Conservation (phyloP, 1,140 invertebrate genomes). For the Holotrichia oblita region DNA sequence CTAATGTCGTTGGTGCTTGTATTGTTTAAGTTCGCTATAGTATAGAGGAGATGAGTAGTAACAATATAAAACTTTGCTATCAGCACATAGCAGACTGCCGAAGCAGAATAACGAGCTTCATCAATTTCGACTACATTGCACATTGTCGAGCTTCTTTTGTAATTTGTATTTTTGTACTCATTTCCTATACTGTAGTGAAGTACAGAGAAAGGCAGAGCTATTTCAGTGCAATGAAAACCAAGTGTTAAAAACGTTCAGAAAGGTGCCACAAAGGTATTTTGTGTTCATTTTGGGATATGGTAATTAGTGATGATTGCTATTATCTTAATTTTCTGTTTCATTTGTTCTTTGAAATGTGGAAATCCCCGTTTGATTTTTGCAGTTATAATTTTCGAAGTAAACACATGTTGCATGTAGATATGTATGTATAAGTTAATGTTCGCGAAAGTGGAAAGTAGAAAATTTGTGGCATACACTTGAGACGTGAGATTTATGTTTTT, state of each 20-base stretch:
- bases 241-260: background rate
- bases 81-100: constrained; percentile 10
- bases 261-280: background rate
- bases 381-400: background rate
- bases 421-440: background rate
- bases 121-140: constrained; percentile 11
- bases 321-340: background rate
- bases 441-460: background rate
- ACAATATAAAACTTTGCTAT: constrained; percentile 18
- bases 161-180: background rate
- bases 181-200: background rate
- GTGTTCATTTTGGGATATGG: background rate
- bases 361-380: background rate
- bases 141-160: constrained; percentile 16
- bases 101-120: constrained; percentile 11
- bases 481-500: background rate
- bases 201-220: background rate
- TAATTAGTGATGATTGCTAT: background rate
- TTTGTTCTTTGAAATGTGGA: background rate
- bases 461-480: background rate
- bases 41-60: background rate
- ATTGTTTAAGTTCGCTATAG: constrained; percentile 1
- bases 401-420: background rate
- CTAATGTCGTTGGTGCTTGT: background rate
- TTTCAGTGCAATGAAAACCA: background rate